A percentile compares a stretch with the other conserved stretches of the same genome.
phyloP scores from a whole-genome alignment of 2,797 vertebrate species.

The Xyrichtys novacula region DNA sequence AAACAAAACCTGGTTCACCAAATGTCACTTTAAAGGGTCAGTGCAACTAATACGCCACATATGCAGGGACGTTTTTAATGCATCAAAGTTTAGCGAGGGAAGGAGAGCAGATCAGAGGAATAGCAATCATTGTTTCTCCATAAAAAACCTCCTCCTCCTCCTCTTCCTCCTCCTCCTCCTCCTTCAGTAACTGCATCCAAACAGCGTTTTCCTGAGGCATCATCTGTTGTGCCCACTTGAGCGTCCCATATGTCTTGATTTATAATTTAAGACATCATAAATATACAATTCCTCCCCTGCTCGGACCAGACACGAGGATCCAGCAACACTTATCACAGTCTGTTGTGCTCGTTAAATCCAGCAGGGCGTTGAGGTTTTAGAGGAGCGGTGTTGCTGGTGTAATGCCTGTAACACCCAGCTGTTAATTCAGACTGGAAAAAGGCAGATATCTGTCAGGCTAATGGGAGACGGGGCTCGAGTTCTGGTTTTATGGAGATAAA shows the following conservation, averaged over 20 bases:
- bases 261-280: conserved; percentile 82
- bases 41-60: background rate
- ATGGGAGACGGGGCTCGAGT: conserved; percentile 69
- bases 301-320: conserved; percentile 53
- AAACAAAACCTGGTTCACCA: conserved; percentile 17
- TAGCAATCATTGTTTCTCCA: conserved; percentile 19
- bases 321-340: conserved; percentile 54
- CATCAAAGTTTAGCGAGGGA: too few species aligned
- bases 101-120: background rate
- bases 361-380: conserved; percentile 61
- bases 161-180: conserved; percentile 40
- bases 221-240: conserved; percentile 69
- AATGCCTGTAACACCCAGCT: conserved; percentile 66
- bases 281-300: conserved; percentile 71
- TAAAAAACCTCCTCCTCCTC: conserved; percentile 34
- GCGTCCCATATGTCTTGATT: conserved; percentile 76
- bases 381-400: conserved; percentile 52
- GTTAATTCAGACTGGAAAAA: conserved; percentile 75
- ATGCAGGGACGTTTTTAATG: background rate
- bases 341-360: conserved; percentile 66
- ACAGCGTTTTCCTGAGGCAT: conserved; percentile 71
- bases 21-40: conserved; percentile 13
- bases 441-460: conserved; percentile 67
- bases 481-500: conserved; percentile 68
- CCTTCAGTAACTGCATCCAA: conserved; percentile 50